Evolutionary conservation across 2,797 vertebrate genomes (phyloP).

Genomic region (Protonibea diacanthus): DNA sequence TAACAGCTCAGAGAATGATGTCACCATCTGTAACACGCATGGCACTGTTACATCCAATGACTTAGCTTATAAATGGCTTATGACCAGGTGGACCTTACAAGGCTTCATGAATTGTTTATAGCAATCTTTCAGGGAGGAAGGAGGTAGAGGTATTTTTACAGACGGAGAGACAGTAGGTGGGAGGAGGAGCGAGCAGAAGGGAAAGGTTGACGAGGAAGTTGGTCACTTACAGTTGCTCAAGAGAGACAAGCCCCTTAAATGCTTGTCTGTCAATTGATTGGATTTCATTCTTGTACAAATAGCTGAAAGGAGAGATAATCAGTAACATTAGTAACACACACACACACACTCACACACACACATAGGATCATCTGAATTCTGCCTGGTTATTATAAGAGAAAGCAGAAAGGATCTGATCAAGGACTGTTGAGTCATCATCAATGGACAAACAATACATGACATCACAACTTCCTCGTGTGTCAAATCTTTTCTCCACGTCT

Average conservation of each 20-base stretch:
- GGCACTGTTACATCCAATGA: not conserved
- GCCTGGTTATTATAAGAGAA: slow-evolving; percentile 41
- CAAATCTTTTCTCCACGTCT: slow-evolving; percentile 1
- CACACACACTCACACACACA: slow-evolving; percentile 64
- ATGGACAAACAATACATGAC: slow-evolving; percentile 1
- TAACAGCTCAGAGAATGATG: not conserved
- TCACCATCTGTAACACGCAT: slow-evolving; percentile 20
- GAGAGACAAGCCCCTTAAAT: slow-evolving; percentile 99
- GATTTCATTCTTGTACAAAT: slow-evolving; percentile 99
- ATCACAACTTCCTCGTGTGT: not conserved
- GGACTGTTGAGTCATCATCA: not conserved
- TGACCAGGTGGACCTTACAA: slow-evolving; percentile 45
- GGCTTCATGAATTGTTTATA: slow-evolving; percentile 40
- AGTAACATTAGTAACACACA: slow-evolving; percentile 91
- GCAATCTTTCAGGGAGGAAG: slow-evolving; percentile 31
- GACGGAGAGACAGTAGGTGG: slow-evolving; percentile 52
- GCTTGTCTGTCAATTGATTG: slow-evolving; percentile 99
- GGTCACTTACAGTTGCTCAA: slow-evolving; percentile 99
- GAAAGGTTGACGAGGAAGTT: slow-evolving; percentile 70
- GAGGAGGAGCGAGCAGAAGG: slow-evolving; percentile 60
- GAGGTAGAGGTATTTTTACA: slow-evolving; percentile 30
- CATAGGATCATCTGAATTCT: slow-evolving; percentile 60
- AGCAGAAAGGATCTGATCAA: slow-evolving; percentile 17
- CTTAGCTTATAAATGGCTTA: not conserved
- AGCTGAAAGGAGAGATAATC: slow-evolving; percentile 98